Base-by-base conservation (phyloP, 2,113 vertebrate species). In the Mellivora capensis region DNA sequence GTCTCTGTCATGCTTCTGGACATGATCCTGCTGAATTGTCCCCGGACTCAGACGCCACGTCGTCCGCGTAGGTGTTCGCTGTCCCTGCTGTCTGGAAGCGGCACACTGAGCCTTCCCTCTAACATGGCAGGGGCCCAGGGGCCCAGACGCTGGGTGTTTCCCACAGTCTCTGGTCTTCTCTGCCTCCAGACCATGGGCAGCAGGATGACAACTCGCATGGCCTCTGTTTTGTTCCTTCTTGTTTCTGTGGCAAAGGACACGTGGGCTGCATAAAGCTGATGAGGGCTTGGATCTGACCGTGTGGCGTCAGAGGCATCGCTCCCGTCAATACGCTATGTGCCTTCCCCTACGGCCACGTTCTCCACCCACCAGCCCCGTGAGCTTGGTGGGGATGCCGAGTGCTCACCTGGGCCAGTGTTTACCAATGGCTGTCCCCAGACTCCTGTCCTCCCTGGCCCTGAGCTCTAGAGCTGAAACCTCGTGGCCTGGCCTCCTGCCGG, bases 51-150 rank as follows among this genome's bases (percentile, higher is more conserved):
- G 81, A 83, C 97, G 98, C 97, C 86, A 94, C 96, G 94, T 42
- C 77, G 72, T 98, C 95, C 93, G 57, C 97, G 93, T 96, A 96
- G 94, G 93, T 77, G n/a, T 91, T 90, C 91, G 37, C 88, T 23
- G 52, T 91, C 71, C 64, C 42, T 62, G 84, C 83, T 96, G 91
- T 57, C 96, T 95, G 97, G 96, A 98, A 97, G 95, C 83, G 92
- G 95, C 94, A 85, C 95, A 98, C 97, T 86, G 57, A 96, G 96
- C 96, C 90, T 25, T 97, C 93, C 82, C n/a, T 87, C 95, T 79
- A 91, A 85, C 0, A 3, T 4, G 67, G 17, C n/a, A 8, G 17
- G 27, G 15, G 52, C 52, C 4, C 7, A 18, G 95, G 39, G 80
- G 61, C 96, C 88, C 49, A 37, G 47, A 94, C 79, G 87, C 31